phyloP scores from a whole-genome alignment of 2,113 vertebrate genomes.

The Lethenteron camtschaticum region DNA sequence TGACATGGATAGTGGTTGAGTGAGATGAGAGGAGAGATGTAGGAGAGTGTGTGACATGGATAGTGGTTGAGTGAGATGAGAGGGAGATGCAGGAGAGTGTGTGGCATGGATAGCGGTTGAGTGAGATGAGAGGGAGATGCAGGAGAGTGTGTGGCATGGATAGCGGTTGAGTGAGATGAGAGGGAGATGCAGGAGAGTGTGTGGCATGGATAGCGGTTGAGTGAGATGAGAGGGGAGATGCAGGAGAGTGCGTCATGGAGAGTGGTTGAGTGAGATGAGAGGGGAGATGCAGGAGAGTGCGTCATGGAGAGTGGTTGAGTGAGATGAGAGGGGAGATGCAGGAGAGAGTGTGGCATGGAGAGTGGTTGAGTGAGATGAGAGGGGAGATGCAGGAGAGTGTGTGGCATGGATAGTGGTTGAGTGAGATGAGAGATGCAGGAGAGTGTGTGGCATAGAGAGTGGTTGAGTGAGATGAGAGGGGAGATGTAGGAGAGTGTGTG shows the following conservation, averaged over 20 bases:
- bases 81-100: constrained; percentile 8
- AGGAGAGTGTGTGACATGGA: not conserved
- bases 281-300: not conserved
- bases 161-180: not conserved
- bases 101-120: too few species aligned
- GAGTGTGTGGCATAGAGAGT: not conserved
- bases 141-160: not conserved
- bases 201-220: not conserved
- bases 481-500: not conserved
- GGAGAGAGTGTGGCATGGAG: not conserved
- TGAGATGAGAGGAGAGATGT: not conserved
- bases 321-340: not conserved
- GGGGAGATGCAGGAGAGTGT: constrained; percentile 13
- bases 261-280: not conserved
- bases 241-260: not conserved
- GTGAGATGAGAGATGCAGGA: constrained; percentile 8
- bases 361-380: not conserved
- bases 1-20: not conserved
- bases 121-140: constrained; percentile 2
- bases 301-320: not conserved
- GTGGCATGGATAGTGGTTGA: not conserved
- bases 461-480: not conserved
- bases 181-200: constrained; percentile 17
- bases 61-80: not conserved
- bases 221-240: constrained; percentile 9